Conservation (phyloP, 2,797 vertebrate species). For the Astyanax mexicanus region DNA sequence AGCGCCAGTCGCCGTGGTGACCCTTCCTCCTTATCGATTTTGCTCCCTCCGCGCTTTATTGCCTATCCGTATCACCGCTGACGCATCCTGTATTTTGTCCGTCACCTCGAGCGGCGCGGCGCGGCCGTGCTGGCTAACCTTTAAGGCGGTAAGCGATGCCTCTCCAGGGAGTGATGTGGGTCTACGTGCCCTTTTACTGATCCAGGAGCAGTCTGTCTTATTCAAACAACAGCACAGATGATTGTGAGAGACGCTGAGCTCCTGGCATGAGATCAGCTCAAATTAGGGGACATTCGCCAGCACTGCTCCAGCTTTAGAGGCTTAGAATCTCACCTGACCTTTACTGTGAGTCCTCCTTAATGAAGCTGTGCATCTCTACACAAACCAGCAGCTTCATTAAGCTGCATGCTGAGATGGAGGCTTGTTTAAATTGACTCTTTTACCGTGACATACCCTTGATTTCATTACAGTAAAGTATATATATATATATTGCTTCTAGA, state of each 20-base stretch:
- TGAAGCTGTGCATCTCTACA: not conserved
- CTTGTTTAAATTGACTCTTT: not conserved
- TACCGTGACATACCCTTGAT: no score
- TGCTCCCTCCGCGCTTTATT: slow-evolving; percentile 51
- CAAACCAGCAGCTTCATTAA: not conserved
- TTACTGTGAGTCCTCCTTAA: slow-evolving; percentile 6
- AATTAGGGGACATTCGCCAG: not conserved
- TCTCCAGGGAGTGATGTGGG: slow-evolving; percentile 52
- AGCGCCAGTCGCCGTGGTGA: slow-evolving; percentile 41
- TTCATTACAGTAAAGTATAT: no score
- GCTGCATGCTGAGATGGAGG: no score
- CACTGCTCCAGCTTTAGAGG: slow-evolving; percentile 15
- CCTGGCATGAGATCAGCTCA: slow-evolving; percentile 16
- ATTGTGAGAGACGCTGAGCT: not conserved
- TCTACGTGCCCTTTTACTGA: slow-evolving; percentile 4
- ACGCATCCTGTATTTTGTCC: slow-evolving; percentile 68
- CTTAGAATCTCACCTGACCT: slow-evolving; percentile 67
- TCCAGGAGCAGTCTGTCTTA: not conserved
- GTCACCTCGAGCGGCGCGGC: slow-evolving; percentile 62
- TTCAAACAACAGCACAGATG: slow-evolving; percentile 5
- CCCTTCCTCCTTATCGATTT: slow-evolving; percentile 65
- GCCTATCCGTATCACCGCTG: slow-evolving; percentile 59
- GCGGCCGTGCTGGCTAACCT: slow-evolving; percentile 69
- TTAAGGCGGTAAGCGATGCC: slow-evolving; percentile 64
- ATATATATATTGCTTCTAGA: no score